Evolutionary conservation across 1,140 invertebrate genomes (phyloP), one percentile per base, ranked within the genome.

Genomic region (Drosophila sp.): DNA sequence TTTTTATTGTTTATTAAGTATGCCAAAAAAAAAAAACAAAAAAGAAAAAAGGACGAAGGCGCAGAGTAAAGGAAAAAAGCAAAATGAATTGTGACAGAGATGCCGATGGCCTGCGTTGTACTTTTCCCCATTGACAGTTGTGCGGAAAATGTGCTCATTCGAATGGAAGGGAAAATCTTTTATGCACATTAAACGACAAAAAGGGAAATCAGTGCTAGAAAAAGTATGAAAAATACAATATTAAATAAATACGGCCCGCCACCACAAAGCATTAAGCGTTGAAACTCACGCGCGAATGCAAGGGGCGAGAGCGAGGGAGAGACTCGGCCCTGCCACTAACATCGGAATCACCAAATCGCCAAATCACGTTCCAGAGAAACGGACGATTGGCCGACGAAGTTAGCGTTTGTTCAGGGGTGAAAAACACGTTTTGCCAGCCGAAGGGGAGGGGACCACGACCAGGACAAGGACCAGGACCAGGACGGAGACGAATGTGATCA

Each of bases 161-260:
- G 66, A 82, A 90, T 80, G 81, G 86, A 90, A 90, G 66, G 58
- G 79, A 90, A 90, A 90, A 90, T 90, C 85, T 90, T 90, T 90
- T 90, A 90, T 90, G 85, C 81, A 80, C 85, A 89, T 89, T 90
- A 89, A 89, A 58, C 85, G 85, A 84, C 85, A 85, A 90, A 90
- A 86, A 84, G 86, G 85, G 85, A 90, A 90, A 90, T 90, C 85
- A 90, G 75, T 90, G 79, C 75, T 76, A 69, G 72, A 79, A 79
- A 79, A 81, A 80, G 79, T 90, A 85, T 79, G 70, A 80, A 84
- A 89, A 89, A 90, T 67, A 79, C 85, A 84, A 89, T 89, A 89
- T 89, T 89, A 89, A 89, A 89, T 89, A 89, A 89, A 89, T 89
- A 89, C 80, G 65, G 64, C 60, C 62, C 61, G 82, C 73, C 72